These are phyloP conservation scores for Oreochromis tanganicae DNA, from an alignment of 2,113 vertebrate species.

Conservation along the genomic window DNA sequence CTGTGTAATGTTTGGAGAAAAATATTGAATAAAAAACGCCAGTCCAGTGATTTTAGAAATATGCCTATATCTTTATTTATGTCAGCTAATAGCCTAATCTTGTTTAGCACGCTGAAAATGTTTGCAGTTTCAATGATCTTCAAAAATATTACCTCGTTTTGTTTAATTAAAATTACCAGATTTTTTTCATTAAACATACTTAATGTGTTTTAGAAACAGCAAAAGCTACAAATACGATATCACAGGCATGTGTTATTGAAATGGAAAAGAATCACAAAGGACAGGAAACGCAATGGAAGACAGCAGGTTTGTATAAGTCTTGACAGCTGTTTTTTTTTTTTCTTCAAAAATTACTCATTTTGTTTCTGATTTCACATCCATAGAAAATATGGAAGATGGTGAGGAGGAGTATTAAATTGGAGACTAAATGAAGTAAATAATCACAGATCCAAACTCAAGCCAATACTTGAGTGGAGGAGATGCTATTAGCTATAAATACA, in stretches of 20 bases:
- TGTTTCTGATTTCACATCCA: background rate
- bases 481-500: background rate
- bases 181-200: background rate
- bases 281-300: background rate
- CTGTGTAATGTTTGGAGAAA: conserved; percentile 76
- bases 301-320: background rate
- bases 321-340: background rate
- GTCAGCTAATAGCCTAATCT: background rate
- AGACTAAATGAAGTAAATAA: background rate
- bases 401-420: background rate
- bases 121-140: background rate
- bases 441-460: background rate
- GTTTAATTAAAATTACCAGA: background rate
- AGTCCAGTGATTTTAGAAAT: conserved; percentile 61
- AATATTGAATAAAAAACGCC: conserved; percentile 71
- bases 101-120: background rate
- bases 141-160: background rate
- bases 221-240: background rate
- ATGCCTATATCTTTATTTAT: background rate
- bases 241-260: background rate
- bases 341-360: background rate
- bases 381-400: background rate
- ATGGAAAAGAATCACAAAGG: background rate
- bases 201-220: background rate
- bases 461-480: fast-evolving